These are phyloP conservation scores for Frankliniella fusca DNA, from an alignment of 2,888 invertebrate genomes.

Conservation along the genomic window DNA sequence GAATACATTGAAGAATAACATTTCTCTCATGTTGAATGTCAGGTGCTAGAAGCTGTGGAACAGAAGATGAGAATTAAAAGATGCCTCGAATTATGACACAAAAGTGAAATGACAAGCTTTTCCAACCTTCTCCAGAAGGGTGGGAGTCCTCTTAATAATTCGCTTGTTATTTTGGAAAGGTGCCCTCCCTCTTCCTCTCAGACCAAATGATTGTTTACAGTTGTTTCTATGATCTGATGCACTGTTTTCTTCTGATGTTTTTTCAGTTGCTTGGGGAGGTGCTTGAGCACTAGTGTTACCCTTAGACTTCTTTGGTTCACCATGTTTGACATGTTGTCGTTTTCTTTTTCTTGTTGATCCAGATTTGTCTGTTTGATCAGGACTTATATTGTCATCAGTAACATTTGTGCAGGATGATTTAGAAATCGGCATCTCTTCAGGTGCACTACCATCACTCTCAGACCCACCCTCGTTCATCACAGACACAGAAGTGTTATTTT, in stretches of 20 bases:
- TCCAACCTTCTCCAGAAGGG: slow-evolving; percentile 27
- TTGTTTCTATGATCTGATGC: no score
- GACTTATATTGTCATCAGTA: slow-evolving; percentile 17
- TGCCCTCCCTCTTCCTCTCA: slow-evolving; percentile 33
- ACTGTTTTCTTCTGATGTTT: no score
- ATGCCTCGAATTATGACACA: slow-evolving; percentile 31
- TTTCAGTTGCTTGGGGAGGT: no score
- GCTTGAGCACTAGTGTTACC: no score
- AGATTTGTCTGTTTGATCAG: slow-evolving; percentile 29
- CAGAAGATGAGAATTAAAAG: slow-evolving; percentile 36
- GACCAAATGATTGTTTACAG: not conserved
- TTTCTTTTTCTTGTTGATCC: slow-evolving; percentile 38
- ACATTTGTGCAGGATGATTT: slow-evolving; percentile 39
- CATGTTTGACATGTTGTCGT: not conserved
- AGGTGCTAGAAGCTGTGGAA: slow-evolving; percentile 58
- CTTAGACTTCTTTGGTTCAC: not conserved
- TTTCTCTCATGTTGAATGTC: slow-evolving; percentile 85
- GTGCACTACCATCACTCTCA: slow-evolving; percentile 50
- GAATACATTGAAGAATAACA: slow-evolving; percentile 78
- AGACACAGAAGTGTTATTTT: no score
- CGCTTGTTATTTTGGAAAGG: slow-evolving; percentile 36
- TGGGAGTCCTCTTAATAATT: slow-evolving; percentile 36
- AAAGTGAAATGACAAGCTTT: not conserved
- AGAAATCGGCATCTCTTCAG: slow-evolving; percentile 51
- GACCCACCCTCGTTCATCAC: slow-evolving; percentile 5